Conservation (phyloP, 2,797 vertebrate species). For the Trachops cirrhosus region DNA sequence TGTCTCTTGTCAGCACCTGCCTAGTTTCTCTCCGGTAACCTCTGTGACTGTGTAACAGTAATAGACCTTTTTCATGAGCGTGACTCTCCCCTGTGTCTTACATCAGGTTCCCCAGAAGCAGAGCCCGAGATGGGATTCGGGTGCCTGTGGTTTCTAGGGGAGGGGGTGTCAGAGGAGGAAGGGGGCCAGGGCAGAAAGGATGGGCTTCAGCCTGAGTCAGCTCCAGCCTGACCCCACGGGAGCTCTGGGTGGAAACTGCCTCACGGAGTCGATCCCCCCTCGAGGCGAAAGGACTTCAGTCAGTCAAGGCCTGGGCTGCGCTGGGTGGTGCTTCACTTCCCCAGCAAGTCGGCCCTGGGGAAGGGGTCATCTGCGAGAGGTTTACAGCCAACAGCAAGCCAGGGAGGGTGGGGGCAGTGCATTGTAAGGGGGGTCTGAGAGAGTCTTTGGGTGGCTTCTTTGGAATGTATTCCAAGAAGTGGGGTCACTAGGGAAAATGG, state of each 20-base stretch:
- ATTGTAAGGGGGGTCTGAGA: neutral
- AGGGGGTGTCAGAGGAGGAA: neutral
- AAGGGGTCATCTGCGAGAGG: neutral
- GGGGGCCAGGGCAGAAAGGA: neutral
- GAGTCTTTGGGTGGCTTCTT: neutral
- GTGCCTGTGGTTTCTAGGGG: neutral
- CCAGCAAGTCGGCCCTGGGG: neutral
- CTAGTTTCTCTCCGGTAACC: neutral
- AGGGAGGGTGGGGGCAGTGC: neutral
- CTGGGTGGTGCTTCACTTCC: neutral
- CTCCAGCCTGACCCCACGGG: neutral
- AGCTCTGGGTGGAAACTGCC: neutral
- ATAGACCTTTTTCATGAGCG: neutral
- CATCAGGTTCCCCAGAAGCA: neutral
- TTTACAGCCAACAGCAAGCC: neutral
- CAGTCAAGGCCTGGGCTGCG: neutral
- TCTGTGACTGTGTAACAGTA: neutral
- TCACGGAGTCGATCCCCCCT: neutral
- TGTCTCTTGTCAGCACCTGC: neutral
- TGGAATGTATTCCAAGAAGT: neutral
- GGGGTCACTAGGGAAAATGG: neutral
- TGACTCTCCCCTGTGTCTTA: neutral
- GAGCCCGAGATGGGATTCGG: neutral
- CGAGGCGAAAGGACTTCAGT: neutral
- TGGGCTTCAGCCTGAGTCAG: neutral